phyloP scores from a whole-genome alignment of 2,113 vertebrate genomes.

The Callaeas wilsoni region DNA sequence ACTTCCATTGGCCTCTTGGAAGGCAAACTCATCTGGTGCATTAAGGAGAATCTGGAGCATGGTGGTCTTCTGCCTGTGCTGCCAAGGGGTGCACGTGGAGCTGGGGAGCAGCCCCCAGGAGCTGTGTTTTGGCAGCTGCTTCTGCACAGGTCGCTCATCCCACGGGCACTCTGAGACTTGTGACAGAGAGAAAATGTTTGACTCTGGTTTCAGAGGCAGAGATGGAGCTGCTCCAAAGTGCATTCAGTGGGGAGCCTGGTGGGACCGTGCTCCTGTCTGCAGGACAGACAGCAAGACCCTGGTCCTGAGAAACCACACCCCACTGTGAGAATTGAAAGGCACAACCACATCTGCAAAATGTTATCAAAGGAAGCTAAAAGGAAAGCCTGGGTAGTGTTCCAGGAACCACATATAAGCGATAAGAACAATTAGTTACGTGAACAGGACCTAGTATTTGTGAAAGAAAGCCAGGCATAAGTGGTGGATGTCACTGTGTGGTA shows the following conservation, averaged over 20 bases:
- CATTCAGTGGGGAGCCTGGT: not conserved
- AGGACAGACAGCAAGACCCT: slow-evolving; percentile 75
- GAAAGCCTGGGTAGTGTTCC: not conserved
- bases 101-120: slow-evolving; percentile 79
- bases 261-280: not conserved
- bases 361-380: not conserved
- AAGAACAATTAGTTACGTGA: not conserved
- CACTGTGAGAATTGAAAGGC: not conserved
- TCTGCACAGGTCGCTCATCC: slow-evolving; percentile 75
- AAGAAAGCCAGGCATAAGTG: not conserved
- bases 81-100: slow-evolving; percentile 80
- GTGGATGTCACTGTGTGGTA: not conserved
- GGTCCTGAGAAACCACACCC: slow-evolving; percentile 72
- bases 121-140: slow-evolving; percentile 80
- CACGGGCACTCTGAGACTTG: fast-evolving
- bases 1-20: slow-evolving; percentile 75
- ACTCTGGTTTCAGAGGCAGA: not conserved
- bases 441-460: not conserved
- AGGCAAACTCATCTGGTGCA: slow-evolving; percentile 78
- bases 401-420: not conserved
- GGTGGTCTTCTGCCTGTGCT: slow-evolving; percentile 73
- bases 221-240: not conserved
- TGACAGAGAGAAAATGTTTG: not conserved
- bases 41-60: slow-evolving; percentile 84
- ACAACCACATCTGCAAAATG: not conserved